phyloP scores from a whole-genome alignment of 2,888 invertebrate genomes.

The Hoplodrina blanda region DNA sequence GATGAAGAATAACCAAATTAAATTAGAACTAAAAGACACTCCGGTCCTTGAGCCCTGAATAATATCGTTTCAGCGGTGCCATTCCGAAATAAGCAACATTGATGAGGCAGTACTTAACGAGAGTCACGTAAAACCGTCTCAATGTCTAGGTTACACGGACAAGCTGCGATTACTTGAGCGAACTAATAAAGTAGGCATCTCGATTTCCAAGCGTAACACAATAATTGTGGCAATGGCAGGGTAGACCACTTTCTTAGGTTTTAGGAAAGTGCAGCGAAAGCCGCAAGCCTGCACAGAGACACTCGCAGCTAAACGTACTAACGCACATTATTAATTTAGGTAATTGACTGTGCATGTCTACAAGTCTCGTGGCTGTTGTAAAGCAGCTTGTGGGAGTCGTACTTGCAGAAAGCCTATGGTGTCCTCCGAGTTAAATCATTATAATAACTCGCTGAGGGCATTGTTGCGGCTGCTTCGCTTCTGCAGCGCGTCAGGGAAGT shows the following conservation, averaged over 20 bases:
- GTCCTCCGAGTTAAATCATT: too few species aligned
- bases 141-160: background rate
- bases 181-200: slow-evolving; percentile 26
- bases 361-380: background rate
- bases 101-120: slow-evolving; percentile 1
- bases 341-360: background rate
- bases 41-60: background rate
- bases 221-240: slow-evolving; percentile 22
- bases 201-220: slow-evolving; percentile 37
- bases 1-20: too few species aligned
- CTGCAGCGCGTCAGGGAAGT: too few species aligned
- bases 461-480: too few species aligned
- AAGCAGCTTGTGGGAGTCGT: too few species aligned
- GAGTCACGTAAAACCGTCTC: background rate
- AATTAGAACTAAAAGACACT: background rate
- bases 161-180: background rate
- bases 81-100: too few species aligned
- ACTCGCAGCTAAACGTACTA: background rate
- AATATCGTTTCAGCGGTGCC: background rate
- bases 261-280: slow-evolving; percentile 37
- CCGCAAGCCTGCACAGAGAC: background rate
- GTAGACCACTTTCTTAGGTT: slow-evolving; percentile 51
- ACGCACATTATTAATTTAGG: slow-evolving; percentile 10
- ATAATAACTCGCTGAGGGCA: too few species aligned
- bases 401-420: too few species aligned